Evolutionary conservation across 2,888 invertebrate genomes (phyloP).

Genomic region (Callyntrura guangdongensis): DNA sequence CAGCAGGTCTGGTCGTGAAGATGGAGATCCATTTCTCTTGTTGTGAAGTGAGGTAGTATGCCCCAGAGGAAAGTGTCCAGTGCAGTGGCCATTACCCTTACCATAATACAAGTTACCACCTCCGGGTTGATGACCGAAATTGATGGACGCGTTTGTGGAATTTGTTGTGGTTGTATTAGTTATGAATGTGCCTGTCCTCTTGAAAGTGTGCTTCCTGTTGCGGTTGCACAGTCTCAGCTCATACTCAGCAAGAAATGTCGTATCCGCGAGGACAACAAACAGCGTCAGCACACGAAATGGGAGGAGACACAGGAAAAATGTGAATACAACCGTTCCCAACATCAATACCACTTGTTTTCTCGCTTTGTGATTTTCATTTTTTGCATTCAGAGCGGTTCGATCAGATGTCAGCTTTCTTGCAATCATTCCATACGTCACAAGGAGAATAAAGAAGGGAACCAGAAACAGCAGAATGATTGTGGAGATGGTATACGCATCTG

Average conservation of each 20-base stretch:
- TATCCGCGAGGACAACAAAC: conserved; percentile 93
- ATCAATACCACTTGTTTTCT: conserved; percentile 93
- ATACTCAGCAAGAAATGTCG: conserved; percentile 89
- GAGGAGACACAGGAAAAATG: conserved; percentile 95
- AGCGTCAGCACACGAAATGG: conserved; percentile 95
- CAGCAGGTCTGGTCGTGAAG: conserved; percentile 62
- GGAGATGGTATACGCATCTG: conserved; percentile 92
- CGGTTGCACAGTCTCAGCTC: conserved; percentile 88
- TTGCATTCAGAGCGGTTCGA: conserved; percentile 86
- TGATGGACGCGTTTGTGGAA: conserved; percentile 80
- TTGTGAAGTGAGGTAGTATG: conserved; percentile 47
- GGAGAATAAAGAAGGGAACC: conserved; percentile 92
- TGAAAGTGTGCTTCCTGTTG: conserved; percentile 81
- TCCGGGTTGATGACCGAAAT: conserved; percentile 78
- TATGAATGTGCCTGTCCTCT: conserved; percentile 82
- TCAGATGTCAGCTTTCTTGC: conserved; percentile 94
- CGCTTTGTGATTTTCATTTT: conserved; percentile 81
- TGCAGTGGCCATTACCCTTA: conserved; percentile 61
- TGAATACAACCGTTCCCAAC: conserved; percentile 95
- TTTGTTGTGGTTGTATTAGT: conserved; percentile 82
- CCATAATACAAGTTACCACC: conserved; percentile 60
- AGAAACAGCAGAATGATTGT: conserved; percentile 94
- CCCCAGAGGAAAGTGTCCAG: conserved; percentile 63
- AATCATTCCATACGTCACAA: conserved; percentile 94
- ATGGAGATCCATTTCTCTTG: conserved; percentile 62